phyloP scores from a whole-genome alignment of 92 coral and sea anemone species.

The Parazoanthus darwini region DNA sequence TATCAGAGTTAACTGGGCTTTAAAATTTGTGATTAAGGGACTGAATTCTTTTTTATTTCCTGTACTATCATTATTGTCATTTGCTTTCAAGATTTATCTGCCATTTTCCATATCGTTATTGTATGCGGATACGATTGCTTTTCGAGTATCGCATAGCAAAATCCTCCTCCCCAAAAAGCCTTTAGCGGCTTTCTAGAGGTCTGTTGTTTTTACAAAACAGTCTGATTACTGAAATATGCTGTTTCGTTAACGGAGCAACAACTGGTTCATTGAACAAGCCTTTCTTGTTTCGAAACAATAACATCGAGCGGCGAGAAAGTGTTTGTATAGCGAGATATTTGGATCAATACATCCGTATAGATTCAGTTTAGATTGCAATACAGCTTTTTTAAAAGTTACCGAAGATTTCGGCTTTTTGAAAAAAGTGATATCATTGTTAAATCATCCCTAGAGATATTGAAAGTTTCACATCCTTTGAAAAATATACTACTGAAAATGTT shows the following conservation, averaged over 20 bases:
- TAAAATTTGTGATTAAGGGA: background rate
- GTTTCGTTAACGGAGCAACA: background rate
- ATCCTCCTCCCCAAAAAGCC: background rate
- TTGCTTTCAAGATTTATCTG: background rate
- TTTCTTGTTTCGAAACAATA: background rate
- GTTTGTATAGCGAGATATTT: background rate
- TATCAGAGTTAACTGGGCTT: no score
- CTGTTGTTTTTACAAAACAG: background rate
- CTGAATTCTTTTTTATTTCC: background rate
- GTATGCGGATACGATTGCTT: background rate
- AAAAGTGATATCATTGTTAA: background rate
- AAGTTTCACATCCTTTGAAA: background rate
- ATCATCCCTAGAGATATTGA: background rate
- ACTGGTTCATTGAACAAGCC: no score
- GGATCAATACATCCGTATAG: background rate
- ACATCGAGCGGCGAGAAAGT: background rate
- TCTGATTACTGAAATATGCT: constrained; percentile 3
- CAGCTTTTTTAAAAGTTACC: background rate
- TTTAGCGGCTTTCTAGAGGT: background rate
- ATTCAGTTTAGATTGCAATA: background rate
- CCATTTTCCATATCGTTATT: background rate
- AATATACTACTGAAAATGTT: constrained; percentile 2
- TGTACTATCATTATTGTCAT: background rate
- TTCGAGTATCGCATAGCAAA: background rate
- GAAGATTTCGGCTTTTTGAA: background rate